Percentiles rank a stretch among this genome's conserved stretches.
These are phyloP conservation scores for Pogonomyrmex barbatus DNA, from an alignment of 1,140 invertebrate genomes.

Conservation along the genomic window DNA sequence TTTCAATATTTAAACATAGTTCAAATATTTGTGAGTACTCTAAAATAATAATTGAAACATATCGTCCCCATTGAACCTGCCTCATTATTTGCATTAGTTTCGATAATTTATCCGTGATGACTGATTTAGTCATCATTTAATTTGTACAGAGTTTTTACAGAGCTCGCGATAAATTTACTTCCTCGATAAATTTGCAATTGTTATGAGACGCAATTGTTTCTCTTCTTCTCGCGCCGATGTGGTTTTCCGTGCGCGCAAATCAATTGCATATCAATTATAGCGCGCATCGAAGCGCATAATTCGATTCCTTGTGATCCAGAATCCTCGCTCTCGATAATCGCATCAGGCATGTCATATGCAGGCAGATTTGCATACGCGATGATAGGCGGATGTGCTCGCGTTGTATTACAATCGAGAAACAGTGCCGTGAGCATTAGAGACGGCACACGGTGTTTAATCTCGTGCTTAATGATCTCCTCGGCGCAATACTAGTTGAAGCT, in stretches of 20 bases:
- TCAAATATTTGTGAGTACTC: neutral
- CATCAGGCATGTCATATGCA: constrained; percentile 70
- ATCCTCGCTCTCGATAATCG: constrained; percentile 68
- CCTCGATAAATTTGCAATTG: constrained; percentile 20
- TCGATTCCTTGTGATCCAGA: constrained; percentile 51
- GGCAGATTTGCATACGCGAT: constrained; percentile 69
- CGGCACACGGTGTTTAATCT: constrained; percentile 64
- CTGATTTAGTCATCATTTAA: neutral
- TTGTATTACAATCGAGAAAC: constrained; percentile 70
- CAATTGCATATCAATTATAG: constrained; percentile 60
- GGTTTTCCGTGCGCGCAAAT: constrained; percentile 27
- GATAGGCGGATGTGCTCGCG: constrained; percentile 64
- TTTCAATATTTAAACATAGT: constrained; percentile 2
- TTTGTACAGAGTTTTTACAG: neutral
- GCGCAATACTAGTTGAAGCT: constrained; percentile 54
- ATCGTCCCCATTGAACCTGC: neutral
- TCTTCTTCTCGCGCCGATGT: neutral
- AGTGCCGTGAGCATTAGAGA: constrained; percentile 62
- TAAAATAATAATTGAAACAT: constrained; percentile 15
- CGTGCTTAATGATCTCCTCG: constrained; percentile 71
- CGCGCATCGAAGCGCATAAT: constrained; percentile 42
- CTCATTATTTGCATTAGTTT: neutral
- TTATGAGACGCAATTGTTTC: neutral
- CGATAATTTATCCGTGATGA: neutral
- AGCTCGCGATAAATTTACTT: neutral